These are phyloP conservation scores for Ginglymostoma cirratum DNA, from an alignment of 2,113 vertebrate species.

Conservation along the genomic window DNA sequence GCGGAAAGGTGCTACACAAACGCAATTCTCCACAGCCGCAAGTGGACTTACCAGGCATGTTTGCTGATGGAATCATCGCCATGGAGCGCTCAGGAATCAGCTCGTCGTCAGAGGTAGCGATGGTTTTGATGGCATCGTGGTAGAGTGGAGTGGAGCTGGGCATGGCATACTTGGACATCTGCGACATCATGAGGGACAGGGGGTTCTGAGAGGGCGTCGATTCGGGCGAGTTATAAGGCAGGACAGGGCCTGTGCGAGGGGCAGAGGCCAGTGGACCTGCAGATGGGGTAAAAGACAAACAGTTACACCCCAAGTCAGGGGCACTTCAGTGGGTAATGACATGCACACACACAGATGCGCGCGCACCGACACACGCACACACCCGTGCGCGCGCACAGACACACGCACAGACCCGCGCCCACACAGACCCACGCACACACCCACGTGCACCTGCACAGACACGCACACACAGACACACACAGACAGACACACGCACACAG, in stretches of 20 bases:
- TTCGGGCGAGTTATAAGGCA: constrained; percentile 81
- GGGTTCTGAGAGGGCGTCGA: constrained; percentile 82
- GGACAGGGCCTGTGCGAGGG: constrained; percentile 51
- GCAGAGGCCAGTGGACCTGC: not conserved
- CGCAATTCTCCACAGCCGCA: not conserved
- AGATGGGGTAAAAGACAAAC: no score
- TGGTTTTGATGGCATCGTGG: constrained; percentile 98
- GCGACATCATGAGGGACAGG: constrained; percentile 93
- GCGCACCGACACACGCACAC: not conserved
- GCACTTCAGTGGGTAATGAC: no score
- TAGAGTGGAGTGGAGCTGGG: constrained; percentile 94
- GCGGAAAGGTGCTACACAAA: not conserved
- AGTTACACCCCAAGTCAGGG: not conserved
- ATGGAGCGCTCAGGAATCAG: constrained; percentile 76
- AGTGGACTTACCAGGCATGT: not conserved
- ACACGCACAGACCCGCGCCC: no score
- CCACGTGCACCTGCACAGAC: no score
- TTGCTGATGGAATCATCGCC: not conserved
- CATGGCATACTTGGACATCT: constrained; percentile 98
- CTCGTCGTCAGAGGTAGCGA: constrained; percentile 93
- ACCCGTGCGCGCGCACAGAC: no score
- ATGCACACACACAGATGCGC: no score
- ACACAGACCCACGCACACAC: no score
- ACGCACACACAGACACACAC: no score
- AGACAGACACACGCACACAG: no score